Percentiles rank a stretch among this genome's conserved stretches.
phyloP scores from a whole-genome alignment of 2,888 invertebrate species.

The Melanotus villosus region DNA sequence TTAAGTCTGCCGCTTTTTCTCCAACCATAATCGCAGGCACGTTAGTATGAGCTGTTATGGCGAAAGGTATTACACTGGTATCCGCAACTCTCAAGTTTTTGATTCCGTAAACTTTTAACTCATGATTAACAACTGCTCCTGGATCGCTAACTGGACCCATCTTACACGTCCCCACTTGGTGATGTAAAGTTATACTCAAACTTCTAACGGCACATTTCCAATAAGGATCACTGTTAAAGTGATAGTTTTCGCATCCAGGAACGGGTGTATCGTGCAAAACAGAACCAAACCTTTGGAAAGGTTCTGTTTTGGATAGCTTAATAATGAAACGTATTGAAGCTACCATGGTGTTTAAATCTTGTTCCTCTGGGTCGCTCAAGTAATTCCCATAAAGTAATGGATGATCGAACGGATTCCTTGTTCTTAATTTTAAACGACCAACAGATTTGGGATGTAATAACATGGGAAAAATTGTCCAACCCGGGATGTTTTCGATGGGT shows the following conservation, averaged over 20 bases:
- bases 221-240: slow-evolving; percentile 74
- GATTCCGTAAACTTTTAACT: slow-evolving; percentile 73
- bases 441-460: slow-evolving; percentile 72
- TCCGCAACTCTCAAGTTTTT: slow-evolving; percentile 77
- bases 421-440: slow-evolving; percentile 70
- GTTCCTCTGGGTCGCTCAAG: slow-evolving; percentile 68
- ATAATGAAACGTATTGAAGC: slow-evolving; percentile 70
- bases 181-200: slow-evolving; percentile 76
- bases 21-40: slow-evolving; percentile 81
- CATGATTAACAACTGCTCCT: slow-evolving; percentile 54
- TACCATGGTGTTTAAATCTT: slow-evolving; percentile 69
- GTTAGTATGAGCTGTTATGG: slow-evolving; percentile 77
- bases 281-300: slow-evolving; percentile 74
- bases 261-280: slow-evolving; percentile 71
- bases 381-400: slow-evolving; percentile 76
- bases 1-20: slow-evolving; percentile 79
- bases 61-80: slow-evolving; percentile 78
- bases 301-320: slow-evolving; percentile 67
- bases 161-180: slow-evolving; percentile 79
- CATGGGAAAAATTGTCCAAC: slow-evolving; percentile 71
- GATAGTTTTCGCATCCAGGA: slow-evolving; percentile 71
- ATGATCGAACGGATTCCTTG: slow-evolving; percentile 72
- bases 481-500: slow-evolving; percentile 68
- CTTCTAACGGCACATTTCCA: slow-evolving; percentile 78
- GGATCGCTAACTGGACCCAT: slow-evolving; percentile 76